phyloP scores from a whole-genome alignment of 2,797 vertebrate species.

The Melanotaenia trifasciata region DNA sequence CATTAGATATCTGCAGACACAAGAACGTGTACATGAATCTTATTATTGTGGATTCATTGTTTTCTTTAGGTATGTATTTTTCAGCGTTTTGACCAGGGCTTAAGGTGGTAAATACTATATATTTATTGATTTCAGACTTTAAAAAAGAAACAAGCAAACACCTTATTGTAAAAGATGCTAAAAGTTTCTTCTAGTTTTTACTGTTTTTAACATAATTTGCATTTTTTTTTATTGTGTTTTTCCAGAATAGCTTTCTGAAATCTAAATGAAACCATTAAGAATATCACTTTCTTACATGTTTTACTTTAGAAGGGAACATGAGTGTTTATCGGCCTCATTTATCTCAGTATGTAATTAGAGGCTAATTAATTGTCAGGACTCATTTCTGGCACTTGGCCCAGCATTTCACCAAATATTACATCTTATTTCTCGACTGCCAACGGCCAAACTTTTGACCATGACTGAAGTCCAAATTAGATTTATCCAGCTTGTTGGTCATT shows the following conservation, averaged over 20 bases:
- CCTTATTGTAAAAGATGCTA: no score
- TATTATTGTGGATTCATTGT: no score
- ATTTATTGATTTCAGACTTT: no score
- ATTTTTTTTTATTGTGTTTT: neutral
- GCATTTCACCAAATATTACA: slow-evolving; percentile 39
- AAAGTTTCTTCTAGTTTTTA: neutral
- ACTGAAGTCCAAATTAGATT: slow-evolving; percentile 40
- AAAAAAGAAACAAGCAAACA: no score
- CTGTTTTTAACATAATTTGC: neutral
- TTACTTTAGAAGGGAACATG: slow-evolving; percentile 4
- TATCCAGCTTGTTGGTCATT: slow-evolving; percentile 47
- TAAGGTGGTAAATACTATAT: no score
- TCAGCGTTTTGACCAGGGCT: no score
- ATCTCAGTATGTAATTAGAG: slow-evolving; percentile 31
- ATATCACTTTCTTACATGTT: neutral
- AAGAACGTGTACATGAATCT: no score
- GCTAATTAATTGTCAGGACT: slow-evolving; percentile 47
- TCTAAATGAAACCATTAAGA: neutral
- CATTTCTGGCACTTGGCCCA: slow-evolving; percentile 25
- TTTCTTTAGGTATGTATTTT: no score
- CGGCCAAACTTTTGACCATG: slow-evolving; percentile 25
- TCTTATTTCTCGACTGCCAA: slow-evolving; percentile 19
- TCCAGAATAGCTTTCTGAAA: neutral
- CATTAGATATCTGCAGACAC: no score
- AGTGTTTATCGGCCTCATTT: neutral